These are phyloP conservation scores for Ptilodon capucinus DNA, from an alignment of 2,888 invertebrate species.

Conservation along the genomic window DNA sequence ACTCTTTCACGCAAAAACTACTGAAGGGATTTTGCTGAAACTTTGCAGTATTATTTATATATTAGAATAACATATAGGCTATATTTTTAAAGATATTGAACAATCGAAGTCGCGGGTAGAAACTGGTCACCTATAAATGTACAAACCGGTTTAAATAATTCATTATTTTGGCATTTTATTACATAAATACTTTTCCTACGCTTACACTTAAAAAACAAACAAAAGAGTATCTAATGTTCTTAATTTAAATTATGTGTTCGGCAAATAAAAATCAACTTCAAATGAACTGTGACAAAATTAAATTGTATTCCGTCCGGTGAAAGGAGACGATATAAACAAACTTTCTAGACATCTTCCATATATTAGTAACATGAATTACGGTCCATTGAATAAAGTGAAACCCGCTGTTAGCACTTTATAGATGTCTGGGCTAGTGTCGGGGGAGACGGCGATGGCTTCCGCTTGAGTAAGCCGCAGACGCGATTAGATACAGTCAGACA, in stretches of 20 bases:
- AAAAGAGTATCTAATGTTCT: not conserved
- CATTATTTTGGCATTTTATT: not conserved
- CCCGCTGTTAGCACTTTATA: conserved; percentile 6
- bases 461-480: conserved; percentile 33
- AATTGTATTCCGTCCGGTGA: not conserved
- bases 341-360: not conserved
- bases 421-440: conserved; percentile 19
- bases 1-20: no score
- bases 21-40: no score
- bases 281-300: not conserved
- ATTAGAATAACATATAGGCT: no score
- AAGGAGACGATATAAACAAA: not conserved
- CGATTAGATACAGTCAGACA: conserved; percentile 43
- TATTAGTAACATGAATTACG: conserved; percentile 1
- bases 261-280: not conserved
- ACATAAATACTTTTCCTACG: not conserved
- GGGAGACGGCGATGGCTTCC: conserved; percentile 53
- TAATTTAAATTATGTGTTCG: not conserved
- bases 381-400: conserved; percentile 17
- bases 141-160: no score
- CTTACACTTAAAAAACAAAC: not conserved
- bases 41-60: no score
- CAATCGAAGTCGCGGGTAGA: no score
- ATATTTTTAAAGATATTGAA: no score
- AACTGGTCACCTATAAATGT: no score